Conservation (phyloP, 2,888 invertebrate genomes). For the Eupithecia tripunctaria region DNA sequence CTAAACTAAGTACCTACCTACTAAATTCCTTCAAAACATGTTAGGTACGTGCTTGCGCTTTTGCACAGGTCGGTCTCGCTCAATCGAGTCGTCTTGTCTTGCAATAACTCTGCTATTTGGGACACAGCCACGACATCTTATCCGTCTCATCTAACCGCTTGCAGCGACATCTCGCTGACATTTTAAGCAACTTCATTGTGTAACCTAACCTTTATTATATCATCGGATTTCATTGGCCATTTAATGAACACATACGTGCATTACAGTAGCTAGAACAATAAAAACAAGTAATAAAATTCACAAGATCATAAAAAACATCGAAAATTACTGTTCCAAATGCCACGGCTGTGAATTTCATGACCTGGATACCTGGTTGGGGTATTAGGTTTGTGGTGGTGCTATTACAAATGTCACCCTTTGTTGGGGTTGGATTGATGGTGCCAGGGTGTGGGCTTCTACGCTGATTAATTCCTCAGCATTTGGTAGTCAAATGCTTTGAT, state of each 20-base stretch:
- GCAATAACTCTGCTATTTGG: conserved; percentile 44
- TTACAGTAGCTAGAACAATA: conserved; percentile 28
- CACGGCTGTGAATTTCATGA: conserved; percentile 60
- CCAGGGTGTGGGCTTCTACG: conserved; percentile 27
- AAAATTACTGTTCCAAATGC: conserved; percentile 35
- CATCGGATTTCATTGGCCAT: conserved; percentile 40
- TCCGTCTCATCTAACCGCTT: conserved; percentile 51
- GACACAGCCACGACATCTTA: conserved; percentile 48
- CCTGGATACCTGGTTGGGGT: conserved; percentile 64
- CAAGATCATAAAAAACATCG: conserved; percentile 27
- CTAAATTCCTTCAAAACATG: conserved; percentile 3
- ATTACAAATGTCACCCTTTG: conserved; percentile 58
- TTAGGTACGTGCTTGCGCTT: conserved; percentile 14
- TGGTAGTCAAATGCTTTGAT: conserved; percentile 22
- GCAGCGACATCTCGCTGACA: conserved; percentile 55
- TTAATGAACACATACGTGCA: conserved; percentile 20
- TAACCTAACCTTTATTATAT: conserved; percentile 54
- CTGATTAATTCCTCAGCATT: conserved; percentile 27
- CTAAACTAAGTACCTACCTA: conserved; percentile 2
- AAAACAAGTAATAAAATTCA: conserved; percentile 20
- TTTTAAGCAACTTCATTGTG: conserved; percentile 53
- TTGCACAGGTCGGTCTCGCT: conserved; percentile 3
- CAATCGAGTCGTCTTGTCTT: conserved; percentile 20
- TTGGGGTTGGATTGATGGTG: conserved; percentile 37
- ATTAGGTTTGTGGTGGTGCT: conserved; percentile 54